phyloP scores from a whole-genome alignment of 2,113 vertebrate genomes.

The Pavo muticus region DNA sequence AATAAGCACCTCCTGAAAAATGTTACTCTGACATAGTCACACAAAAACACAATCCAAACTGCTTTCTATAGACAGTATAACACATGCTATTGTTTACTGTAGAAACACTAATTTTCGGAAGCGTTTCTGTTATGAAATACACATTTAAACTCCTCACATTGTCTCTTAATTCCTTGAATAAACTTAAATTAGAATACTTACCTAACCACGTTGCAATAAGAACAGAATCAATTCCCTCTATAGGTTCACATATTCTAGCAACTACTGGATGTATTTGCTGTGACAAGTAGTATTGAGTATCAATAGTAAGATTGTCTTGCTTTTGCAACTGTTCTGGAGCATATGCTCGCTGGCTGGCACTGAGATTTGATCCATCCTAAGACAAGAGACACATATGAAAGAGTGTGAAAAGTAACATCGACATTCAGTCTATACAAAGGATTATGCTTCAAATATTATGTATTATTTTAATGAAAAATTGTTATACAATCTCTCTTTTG shows the following conservation, averaged over 20 bases:
- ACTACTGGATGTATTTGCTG: conserved; percentile 98
- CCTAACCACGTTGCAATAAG: conserved; percentile 94
- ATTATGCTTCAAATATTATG: background rate
- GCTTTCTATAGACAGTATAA: background rate
- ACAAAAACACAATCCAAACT: background rate
- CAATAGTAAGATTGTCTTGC: conserved; percentile 87
- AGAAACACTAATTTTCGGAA: background rate
- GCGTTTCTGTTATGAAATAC: background rate
- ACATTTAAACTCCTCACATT: background rate
- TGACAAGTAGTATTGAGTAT: conserved; percentile 95
- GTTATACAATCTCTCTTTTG: background rate
- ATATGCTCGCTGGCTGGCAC: conserved; percentile 92
- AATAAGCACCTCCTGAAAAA: background rate
- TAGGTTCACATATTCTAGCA: conserved; percentile 95
- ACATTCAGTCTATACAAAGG: background rate
- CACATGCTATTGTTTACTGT: background rate
- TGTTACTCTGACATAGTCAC: background rate
- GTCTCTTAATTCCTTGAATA: background rate
- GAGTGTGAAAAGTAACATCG: background rate
- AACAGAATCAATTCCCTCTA: conserved; percentile 92
- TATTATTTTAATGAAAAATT: background rate
- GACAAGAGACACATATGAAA: conserved; percentile 4
- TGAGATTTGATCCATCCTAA: conserved; percentile 93
- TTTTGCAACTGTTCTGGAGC: conserved; percentile 95
- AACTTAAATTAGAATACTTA: conserved; percentile 66